Evolutionary conservation across 2,113 vertebrate species (phyloP).

Genomic region (Turnix velox): DNA sequence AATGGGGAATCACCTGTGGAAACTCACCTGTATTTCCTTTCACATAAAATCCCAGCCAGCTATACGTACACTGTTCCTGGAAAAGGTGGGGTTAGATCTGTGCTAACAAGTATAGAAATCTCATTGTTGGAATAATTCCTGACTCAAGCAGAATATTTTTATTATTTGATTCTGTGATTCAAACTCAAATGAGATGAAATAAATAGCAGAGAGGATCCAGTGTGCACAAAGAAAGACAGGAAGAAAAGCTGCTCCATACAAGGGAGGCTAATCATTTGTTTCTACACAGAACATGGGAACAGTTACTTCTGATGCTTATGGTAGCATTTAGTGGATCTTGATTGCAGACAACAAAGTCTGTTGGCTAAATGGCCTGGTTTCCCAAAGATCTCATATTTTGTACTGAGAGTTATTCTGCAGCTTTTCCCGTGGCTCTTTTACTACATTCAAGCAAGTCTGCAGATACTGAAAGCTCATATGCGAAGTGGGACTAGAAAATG

Average conservation of each 20-base stretch:
- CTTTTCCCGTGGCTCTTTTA: neutral
- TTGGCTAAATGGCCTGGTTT: neutral
- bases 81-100: neutral
- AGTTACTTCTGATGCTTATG: neutral
- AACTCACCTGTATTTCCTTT: neutral
- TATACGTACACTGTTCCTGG: neutral
- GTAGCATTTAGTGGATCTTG: neutral
- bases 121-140: neutral
- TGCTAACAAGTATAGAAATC: neutral
- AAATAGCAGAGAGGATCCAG: neutral
- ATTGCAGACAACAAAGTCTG: neutral
- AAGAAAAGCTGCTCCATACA: neutral
- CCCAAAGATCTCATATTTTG: neutral
- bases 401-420: neutral
- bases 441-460: neutral
- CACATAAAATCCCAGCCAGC: neutral
- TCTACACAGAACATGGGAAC: neutral
- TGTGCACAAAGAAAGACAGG: neutral
- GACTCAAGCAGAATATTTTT: neutral
- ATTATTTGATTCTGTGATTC: neutral
- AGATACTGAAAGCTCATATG: neutral
- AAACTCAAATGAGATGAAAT: neutral
- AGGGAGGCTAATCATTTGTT: neutral
- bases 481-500: neutral
- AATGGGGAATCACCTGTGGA: neutral